phyloP scores from a whole-genome alignment of 1,140 invertebrate genomes.

The Drosophila littoralis region DNA sequence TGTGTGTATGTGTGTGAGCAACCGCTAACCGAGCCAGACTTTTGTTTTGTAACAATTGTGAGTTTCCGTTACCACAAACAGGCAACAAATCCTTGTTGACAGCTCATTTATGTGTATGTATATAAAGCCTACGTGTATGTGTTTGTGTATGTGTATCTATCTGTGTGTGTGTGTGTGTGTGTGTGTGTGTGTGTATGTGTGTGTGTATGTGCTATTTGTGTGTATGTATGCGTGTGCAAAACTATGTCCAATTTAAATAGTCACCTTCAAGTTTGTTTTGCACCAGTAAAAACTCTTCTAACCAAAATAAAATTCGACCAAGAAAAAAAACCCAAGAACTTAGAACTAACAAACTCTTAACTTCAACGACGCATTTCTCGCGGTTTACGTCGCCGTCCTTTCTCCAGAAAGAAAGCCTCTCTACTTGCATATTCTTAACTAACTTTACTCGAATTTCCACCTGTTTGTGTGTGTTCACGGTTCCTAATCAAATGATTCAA shows the following conservation, averaged over 20 bases:
- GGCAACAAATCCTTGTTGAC: constrained; percentile 72
- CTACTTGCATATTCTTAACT: constrained; percentile 17
- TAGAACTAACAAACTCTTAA: neutral
- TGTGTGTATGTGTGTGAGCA: constrained; percentile 21
- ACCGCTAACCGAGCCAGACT: constrained; percentile 23
- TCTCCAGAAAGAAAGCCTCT: neutral
- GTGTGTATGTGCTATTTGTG: constrained; percentile 3
- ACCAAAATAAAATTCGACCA: neutral
- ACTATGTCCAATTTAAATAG: constrained; percentile 39
- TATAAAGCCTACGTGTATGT: constrained; percentile 22
- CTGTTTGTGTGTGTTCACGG: constrained; percentile 47
- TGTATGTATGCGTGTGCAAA: constrained; percentile 19
- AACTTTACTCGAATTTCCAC: constrained; percentile 25
- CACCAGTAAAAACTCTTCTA: constrained; percentile 17
- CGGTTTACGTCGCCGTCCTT: constrained; percentile 30
- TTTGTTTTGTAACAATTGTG: constrained; percentile 36
- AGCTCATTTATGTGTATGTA: constrained; percentile 63
- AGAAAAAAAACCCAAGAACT: neutral
- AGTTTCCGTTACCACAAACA: constrained; percentile 35
- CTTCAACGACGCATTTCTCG: constrained; percentile 13
- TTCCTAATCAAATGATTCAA: constrained; percentile 17
- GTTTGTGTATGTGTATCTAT: constrained; percentile 1
- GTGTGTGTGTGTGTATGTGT: constrained; percentile 5
- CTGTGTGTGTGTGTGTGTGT: constrained; percentile 25
- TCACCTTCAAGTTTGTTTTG: constrained; percentile 33